These are phyloP conservation scores for Heliocidaris erythrogramma DNA, from an alignment of 35 echinoderm and acorn worm species.

Conservation along the genomic window DNA sequence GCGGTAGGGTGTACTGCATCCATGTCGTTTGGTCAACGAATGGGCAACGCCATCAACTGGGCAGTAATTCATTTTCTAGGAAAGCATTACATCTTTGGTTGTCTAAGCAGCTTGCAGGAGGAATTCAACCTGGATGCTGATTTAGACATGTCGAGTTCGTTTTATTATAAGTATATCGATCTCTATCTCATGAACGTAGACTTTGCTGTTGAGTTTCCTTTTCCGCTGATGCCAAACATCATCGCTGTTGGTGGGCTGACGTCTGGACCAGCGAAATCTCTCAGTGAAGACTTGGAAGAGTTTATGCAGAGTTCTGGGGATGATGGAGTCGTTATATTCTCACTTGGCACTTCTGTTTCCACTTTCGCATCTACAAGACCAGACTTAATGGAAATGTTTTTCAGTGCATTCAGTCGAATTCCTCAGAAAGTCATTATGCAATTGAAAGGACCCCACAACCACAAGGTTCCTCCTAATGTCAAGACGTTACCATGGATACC, in stretches of 20 bases:
- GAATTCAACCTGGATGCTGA: conserved; percentile 20
- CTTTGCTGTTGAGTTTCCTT: conserved; percentile 62
- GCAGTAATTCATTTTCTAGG: not conserved
- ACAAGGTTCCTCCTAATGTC: conserved; percentile 35
- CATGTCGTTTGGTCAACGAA: conserved; percentile 14
- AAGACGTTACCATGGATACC: conserved; percentile 70
- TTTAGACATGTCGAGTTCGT: not conserved
- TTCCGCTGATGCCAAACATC: conserved; percentile 66
- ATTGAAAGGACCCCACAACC: not conserved
- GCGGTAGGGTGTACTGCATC: not conserved
- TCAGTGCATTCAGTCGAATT: conserved; percentile 55
- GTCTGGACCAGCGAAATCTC: conserved; percentile 32
- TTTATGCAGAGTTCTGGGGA: conserved; percentile 76
- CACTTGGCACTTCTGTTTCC: conserved; percentile 56
- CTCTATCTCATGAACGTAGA: conserved; percentile 57
- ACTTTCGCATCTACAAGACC: not conserved
- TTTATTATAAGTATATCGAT: not conserved
- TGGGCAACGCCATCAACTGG: conserved; percentile 23
- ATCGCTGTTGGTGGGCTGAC: conserved; percentile 72
- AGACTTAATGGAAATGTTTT: conserved; percentile 45
- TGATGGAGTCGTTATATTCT: conserved; percentile 70
- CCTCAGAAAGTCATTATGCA: conserved; percentile 65
- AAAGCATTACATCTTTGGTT: not conserved
- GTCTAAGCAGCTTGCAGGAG: not conserved
- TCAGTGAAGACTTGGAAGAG: conserved; percentile 61